A percentile compares a stretch with the other conserved stretches of the same genome.
These are phyloP conservation scores for Drosophila oshimai DNA, from an alignment of 1,140 invertebrate species.

Conservation along the genomic window DNA sequence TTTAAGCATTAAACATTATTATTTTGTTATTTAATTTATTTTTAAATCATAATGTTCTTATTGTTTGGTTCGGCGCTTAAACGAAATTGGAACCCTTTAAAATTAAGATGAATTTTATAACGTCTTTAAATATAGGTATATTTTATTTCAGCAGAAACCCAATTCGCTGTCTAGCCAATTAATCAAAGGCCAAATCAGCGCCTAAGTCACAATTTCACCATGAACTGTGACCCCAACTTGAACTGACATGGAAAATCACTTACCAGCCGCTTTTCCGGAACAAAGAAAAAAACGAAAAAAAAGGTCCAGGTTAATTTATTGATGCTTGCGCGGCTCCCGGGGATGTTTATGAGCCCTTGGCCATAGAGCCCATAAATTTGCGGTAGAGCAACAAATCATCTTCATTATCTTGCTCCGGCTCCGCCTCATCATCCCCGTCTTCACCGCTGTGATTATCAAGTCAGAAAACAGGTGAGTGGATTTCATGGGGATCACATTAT, in stretches of 20 bases:
- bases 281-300: background rate
- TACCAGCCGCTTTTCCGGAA: slow-evolving; percentile 31
- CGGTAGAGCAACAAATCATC: slow-evolving; percentile 62
- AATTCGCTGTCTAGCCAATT: slow-evolving; percentile 1
- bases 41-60: too few relatives aligned
- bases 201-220: background rate
- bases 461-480: background rate
- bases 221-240: background rate
- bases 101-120: too few relatives aligned
- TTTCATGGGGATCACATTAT: slow-evolving; percentile 42
- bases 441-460: slow-evolving; percentile 6
- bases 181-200: slow-evolving; percentile 1
- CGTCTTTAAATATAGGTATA: too few relatives aligned
- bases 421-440: background rate
- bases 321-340: slow-evolving; percentile 15
- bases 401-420: slow-evolving; percentile 17
- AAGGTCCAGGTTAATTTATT: slow-evolving; percentile 58
- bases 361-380: slow-evolving; percentile 61
- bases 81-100: too few relatives aligned
- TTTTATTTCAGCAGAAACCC: background rate
- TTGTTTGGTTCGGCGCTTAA: too few relatives aligned
- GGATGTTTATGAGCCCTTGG: slow-evolving; percentile 52
- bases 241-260: slow-evolving; percentile 67
- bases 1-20: too few relatives aligned
- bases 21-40: too few relatives aligned